Conservation (phyloP, 30 jellyfish, hydroid and myxozoan species). For the Aurelia sp. region DNA sequence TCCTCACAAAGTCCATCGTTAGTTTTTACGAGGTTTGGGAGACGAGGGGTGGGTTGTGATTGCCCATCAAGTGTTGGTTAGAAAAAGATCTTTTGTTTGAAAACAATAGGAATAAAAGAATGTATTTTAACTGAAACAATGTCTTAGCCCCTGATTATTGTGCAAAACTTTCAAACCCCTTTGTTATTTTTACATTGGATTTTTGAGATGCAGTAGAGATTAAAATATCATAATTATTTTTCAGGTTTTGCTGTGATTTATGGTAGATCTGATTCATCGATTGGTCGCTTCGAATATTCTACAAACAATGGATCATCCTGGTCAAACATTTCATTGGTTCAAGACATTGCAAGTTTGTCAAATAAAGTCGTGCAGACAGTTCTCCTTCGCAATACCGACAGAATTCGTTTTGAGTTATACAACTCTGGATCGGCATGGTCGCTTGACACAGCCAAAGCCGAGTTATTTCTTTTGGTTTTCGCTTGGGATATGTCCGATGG, state of each 20-base stretch:
- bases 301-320: background rate
- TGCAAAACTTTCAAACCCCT: too few relatives aligned
- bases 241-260: constrained; percentile 6
- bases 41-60: too few relatives aligned
- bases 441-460: background rate
- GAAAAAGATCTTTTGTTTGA: too few relatives aligned
- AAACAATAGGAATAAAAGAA: too few relatives aligned
- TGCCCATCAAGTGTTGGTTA: too few relatives aligned
- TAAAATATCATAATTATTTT: background rate
- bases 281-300: background rate
- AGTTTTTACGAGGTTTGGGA: too few relatives aligned
- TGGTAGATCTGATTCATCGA: background rate
- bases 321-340: constrained; percentile 3
- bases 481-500: constrained; percentile 51
- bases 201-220: too few relatives aligned
- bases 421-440: constrained; percentile 18
- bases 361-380: background rate
- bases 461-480: background rate
- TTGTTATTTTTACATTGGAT: too few relatives aligned
- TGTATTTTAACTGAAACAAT: too few relatives aligned
- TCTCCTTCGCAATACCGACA: constrained; percentile 1
- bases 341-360: background rate
- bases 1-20: too few relatives aligned
- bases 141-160: too few relatives aligned
- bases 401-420: background rate